Conservation (phyloP, 2,888 invertebrate species). For the Eupithecia subumbrata region DNA sequence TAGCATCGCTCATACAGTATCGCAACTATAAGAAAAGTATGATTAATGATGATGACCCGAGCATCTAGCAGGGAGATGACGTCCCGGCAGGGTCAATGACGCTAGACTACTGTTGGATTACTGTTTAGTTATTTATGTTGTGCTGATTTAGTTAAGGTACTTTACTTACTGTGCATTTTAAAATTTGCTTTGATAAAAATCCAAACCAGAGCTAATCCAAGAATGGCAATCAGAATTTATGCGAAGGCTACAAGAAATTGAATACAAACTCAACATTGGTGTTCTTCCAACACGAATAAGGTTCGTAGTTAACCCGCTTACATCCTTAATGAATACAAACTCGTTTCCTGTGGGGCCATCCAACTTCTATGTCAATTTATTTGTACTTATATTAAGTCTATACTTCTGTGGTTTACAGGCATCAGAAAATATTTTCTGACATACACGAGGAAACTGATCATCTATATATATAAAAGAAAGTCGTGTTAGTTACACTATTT, state of each 20-base stretch:
- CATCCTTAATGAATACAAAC: background rate
- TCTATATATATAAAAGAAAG: too few relatives aligned
- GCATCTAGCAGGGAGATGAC: slow-evolving; percentile 36
- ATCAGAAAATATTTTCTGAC: background rate
- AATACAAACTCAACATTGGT: background rate
- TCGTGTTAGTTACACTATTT: too few relatives aligned
- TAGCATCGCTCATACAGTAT: slow-evolving; percentile 33
- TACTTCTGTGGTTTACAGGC: too few relatives aligned
- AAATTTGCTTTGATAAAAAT: background rate
- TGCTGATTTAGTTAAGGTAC: slow-evolving; percentile 16
- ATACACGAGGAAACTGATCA: background rate
- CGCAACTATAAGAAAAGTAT: slow-evolving; percentile 51
- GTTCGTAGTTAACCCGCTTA: too few relatives aligned
- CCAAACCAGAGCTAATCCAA: background rate
- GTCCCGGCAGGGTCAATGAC: slow-evolving; percentile 46
- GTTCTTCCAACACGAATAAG: too few relatives aligned
- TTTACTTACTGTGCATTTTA: background rate
- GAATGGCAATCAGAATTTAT: background rate
- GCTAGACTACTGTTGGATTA: slow-evolving; percentile 44
- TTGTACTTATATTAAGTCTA: too few relatives aligned
- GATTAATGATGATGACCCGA: slow-evolving; percentile 59
- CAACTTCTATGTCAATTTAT: background rate
- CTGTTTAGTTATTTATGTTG: slow-evolving; percentile 31
- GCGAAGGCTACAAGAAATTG: too few relatives aligned
- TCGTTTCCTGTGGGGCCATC: background rate